Evolutionary conservation across 2,888 invertebrate species (phyloP).

Genomic region (Achlya flavicornis): DNA sequence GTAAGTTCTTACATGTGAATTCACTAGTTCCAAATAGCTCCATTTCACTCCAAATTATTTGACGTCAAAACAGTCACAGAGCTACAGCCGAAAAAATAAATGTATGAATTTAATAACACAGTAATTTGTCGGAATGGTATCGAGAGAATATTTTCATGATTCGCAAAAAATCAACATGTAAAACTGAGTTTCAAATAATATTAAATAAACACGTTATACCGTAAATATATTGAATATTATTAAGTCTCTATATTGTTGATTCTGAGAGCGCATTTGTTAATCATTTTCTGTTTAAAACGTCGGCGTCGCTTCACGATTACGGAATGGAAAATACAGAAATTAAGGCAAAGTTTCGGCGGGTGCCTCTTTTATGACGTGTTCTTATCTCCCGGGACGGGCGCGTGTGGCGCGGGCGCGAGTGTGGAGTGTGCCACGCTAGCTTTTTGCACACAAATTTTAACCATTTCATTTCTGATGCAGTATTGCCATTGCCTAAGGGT

Average conservation of each 20-base stretch:
- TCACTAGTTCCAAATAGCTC: too few species aligned
- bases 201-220: too few species aligned
- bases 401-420: slow-evolving; percentile 57
- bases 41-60: too few species aligned
- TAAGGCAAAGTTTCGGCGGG: slow-evolving; percentile 73
- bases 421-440: slow-evolving; percentile 42
- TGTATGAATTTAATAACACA: too few species aligned
- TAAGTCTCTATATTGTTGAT: slow-evolving; percentile 12
- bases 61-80: too few species aligned
- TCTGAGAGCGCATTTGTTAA: slow-evolving; percentile 36
- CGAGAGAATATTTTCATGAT: too few species aligned
- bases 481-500: slow-evolving; percentile 48
- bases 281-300: slow-evolving; percentile 53
- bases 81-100: too few species aligned
- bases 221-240: too few species aligned
- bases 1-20: too few species aligned
- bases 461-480: slow-evolving; percentile 29
- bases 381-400: slow-evolving; percentile 70
- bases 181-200: too few species aligned
- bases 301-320: slow-evolving; percentile 55
- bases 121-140: too few species aligned
- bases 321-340: slow-evolving; percentile 69
- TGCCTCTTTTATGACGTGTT: slow-evolving; percentile 77
- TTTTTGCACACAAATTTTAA: slow-evolving; percentile 46
- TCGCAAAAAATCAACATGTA: too few species aligned